A percentile compares a stretch with the other conserved stretches of the same genome.
Conservation (phyloP, 2,113 vertebrate species). For the Nothobranchius kuhntae region DNA sequence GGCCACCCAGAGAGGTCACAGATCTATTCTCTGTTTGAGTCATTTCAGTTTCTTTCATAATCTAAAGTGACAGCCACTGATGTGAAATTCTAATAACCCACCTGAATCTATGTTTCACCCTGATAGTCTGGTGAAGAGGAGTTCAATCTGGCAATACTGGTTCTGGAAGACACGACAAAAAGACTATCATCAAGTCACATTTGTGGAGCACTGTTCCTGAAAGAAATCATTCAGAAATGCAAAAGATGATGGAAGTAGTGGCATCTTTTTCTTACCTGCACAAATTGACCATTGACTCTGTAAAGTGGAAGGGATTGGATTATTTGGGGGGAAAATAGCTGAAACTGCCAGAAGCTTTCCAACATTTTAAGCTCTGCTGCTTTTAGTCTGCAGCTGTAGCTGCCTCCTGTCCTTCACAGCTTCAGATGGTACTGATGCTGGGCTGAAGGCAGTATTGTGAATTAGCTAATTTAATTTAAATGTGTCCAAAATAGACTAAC, state of each 20-base stretch:
- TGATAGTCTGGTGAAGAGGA: no score
- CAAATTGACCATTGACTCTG: background rate
- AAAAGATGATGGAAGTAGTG: background rate
- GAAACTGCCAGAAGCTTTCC: slow-evolving; percentile 17
- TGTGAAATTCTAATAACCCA: background rate
- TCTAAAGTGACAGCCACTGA: background rate
- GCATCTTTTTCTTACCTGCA: slow-evolving; percentile 2
- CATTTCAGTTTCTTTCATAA: no score
- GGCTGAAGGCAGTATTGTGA: background rate
- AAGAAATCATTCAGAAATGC: background rate
- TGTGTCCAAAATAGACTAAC: no score
- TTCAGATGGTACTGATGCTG: background rate
- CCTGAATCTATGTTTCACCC: background rate
- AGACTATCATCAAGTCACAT: background rate
- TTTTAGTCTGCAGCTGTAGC: slow-evolving; percentile 4
- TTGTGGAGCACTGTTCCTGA: background rate
- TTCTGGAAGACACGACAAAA: background rate
- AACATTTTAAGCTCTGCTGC: background rate
- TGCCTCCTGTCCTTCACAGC: background rate
- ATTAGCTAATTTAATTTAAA: background rate
- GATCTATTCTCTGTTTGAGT: no score
- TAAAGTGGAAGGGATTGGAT: slow-evolving; percentile 10
- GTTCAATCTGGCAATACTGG: background rate
- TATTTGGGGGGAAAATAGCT: slow-evolving; percentile 7
- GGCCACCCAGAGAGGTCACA: no score